Conservation (phyloP, 2,113 vertebrate species). For the Boulengeromyrus knoepffleri region DNA sequence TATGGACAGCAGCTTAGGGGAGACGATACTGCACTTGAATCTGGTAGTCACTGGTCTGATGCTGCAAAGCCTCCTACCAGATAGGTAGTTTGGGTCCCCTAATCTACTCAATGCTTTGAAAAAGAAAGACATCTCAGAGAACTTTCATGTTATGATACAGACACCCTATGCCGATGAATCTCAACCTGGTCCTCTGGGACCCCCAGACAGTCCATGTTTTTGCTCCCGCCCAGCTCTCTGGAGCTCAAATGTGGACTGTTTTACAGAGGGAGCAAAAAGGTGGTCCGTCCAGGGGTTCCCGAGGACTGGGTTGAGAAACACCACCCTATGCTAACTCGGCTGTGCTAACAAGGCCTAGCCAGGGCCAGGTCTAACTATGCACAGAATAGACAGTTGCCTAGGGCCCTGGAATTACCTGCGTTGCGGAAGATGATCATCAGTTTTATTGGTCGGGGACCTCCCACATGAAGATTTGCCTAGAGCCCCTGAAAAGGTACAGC, state of each 20-base stretch:
- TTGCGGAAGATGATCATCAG: neutral
- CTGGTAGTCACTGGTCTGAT: neutral
- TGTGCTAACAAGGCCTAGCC: neutral
- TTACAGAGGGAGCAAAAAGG: neutral
- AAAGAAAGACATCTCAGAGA: neutral
- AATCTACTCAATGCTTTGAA: neutral
- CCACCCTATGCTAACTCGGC: neutral
- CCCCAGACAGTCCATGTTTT: neutral
- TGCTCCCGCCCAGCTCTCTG: neutral
- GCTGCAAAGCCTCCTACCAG: neutral
- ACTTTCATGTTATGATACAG: neutral
- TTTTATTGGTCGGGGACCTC: neutral
- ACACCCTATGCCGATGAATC: neutral
- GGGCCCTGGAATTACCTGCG: neutral
- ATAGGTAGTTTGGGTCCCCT: neutral
- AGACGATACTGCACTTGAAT: neutral
- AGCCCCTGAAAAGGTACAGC: neutral
- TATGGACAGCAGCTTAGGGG: neutral
- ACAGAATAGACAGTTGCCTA: neutral
- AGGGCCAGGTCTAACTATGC: neutral
- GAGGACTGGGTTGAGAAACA: neutral
- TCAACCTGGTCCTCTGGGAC: neutral
- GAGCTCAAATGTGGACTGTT: neutral
- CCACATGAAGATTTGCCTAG: neutral
- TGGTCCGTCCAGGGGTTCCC: neutral